Evolutionary conservation across 2,113 vertebrate species (phyloP).

Genomic region (Coptodon rendalli): DNA sequence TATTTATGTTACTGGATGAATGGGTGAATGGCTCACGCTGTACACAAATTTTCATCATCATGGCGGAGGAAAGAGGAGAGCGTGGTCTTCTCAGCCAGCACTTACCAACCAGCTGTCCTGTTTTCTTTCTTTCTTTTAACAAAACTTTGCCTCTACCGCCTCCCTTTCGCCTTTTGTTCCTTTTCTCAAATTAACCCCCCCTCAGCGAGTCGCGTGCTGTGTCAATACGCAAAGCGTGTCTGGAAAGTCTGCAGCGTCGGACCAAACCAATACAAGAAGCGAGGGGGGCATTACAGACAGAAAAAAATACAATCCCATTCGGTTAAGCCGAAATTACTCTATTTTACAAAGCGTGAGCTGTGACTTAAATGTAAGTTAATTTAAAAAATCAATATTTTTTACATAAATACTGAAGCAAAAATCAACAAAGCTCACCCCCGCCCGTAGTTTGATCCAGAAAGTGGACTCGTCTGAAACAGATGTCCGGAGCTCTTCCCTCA

Average conservation of each 20-base stretch:
- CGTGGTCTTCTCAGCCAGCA: not conserved
- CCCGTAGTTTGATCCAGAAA: not conserved
- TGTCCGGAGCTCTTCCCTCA: constrained; percentile 22
- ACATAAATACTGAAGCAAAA: not conserved
- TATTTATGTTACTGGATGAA: not conserved
- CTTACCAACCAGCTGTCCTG: constrained; percentile 63
- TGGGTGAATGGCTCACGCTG: not conserved
- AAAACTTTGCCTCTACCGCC: not conserved
- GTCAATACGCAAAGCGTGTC: constrained; percentile 51
- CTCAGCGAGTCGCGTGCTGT: constrained; percentile 25
- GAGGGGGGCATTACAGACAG: not conserved
- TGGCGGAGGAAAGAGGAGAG: not conserved
- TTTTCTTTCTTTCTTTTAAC: not conserved
- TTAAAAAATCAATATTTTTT: not conserved
- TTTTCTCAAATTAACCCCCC: constrained; percentile 3
- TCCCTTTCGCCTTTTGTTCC: not conserved
- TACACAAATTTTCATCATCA: not conserved
- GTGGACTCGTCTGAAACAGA: constrained; percentile 40
- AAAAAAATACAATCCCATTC: not conserved
- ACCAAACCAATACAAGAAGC: constrained; percentile 9
- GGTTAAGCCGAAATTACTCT: rapidly evolving
- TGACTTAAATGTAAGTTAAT: rapidly evolving
- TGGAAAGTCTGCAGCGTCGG: constrained; percentile 12
- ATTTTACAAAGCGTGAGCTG: rapidly evolving
- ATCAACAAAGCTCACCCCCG: not conserved